Evolutionary conservation across 2,888 invertebrate species (phyloP).

Genomic region (Portevinia maculata): DNA sequence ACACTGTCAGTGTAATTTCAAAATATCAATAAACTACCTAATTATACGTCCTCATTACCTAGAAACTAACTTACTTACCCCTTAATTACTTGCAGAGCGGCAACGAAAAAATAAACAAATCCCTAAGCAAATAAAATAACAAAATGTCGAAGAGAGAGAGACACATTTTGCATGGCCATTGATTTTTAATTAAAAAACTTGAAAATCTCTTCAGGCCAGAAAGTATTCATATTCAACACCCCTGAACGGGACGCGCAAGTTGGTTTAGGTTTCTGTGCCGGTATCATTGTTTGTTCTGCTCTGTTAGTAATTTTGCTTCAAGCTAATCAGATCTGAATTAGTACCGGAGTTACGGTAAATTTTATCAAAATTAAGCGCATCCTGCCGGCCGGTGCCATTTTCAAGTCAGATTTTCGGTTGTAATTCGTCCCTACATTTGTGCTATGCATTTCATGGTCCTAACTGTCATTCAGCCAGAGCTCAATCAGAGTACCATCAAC

Average conservation of each 20-base stretch:
- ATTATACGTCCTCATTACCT: constrained; percentile 66
- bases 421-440: neutral
- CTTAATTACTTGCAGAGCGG: constrained; percentile 6
- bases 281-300: constrained; percentile 26
- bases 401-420: neutral
- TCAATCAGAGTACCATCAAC: constrained; percentile 1
- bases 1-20: constrained; percentile 54
- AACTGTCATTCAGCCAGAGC: neutral
- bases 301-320: neutral
- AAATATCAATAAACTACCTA: constrained; percentile 69
- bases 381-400: neutral
- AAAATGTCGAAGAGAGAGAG: constrained; percentile 45
- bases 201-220: constrained; percentile 55
- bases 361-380: neutral
- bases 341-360: neutral
- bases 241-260: neutral
- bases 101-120: constrained; percentile 12
- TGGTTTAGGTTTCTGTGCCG: constrained; percentile 10
- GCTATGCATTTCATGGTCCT: neutral
- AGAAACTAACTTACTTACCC: constrained; percentile 44
- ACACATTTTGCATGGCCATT: constrained; percentile 64
- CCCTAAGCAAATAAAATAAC: constrained; percentile 33
- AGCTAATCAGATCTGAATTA: neutral
- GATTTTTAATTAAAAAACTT: constrained; percentile 72
- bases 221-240: neutral